Evolutionary conservation across 2,888 invertebrate species (phyloP).

Genomic region (Leptura quadrifasciata): DNA sequence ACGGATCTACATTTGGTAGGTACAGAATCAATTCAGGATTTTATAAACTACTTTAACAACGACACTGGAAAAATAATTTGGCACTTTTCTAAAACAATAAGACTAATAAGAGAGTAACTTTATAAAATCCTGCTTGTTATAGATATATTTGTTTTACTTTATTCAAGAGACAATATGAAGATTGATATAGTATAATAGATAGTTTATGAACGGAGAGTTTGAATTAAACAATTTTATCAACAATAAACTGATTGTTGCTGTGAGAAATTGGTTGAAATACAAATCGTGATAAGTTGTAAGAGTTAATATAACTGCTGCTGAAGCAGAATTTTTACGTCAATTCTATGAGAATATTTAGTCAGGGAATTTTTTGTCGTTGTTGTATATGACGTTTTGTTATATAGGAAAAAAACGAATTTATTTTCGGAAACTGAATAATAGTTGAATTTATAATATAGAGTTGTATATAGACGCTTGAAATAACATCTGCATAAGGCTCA

Average conservation of each 20-base stretch:
- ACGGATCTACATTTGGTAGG: constrained; percentile 53
- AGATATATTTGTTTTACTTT: constrained; percentile 41
- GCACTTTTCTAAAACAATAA: constrained; percentile 35
- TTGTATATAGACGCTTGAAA: constrained; percentile 44
- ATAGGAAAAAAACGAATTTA: constrained; percentile 55
- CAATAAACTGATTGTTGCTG: constrained; percentile 48
- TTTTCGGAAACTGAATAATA: constrained; percentile 47
- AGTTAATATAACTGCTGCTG: constrained; percentile 37
- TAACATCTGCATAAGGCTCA: constrained; percentile 35
- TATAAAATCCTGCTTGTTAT: constrained; percentile 43
- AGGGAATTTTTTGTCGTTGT: constrained; percentile 63
- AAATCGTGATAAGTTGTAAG: constrained; percentile 43
- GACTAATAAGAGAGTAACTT: constrained; percentile 25
- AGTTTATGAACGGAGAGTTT: constrained; percentile 10
- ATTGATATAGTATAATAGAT: constrained; percentile 34
- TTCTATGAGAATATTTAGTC: constrained; percentile 65
- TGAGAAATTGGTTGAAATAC: constrained; percentile 48
- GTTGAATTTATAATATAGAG: constrained; percentile 38
- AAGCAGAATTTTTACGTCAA: constrained; percentile 65
- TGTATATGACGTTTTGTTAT: constrained; percentile 49
- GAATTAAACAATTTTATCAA: constrained; percentile 41
- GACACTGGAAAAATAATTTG: constrained; percentile 31
- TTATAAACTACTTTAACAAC: constrained; percentile 43
- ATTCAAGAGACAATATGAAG: constrained; percentile 55
- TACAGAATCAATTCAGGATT: constrained; percentile 48